These are phyloP conservation scores for Leptinotarsa defecta DNA, from an alignment of 1,140 invertebrate genomes.

Conservation along the genomic window DNA sequence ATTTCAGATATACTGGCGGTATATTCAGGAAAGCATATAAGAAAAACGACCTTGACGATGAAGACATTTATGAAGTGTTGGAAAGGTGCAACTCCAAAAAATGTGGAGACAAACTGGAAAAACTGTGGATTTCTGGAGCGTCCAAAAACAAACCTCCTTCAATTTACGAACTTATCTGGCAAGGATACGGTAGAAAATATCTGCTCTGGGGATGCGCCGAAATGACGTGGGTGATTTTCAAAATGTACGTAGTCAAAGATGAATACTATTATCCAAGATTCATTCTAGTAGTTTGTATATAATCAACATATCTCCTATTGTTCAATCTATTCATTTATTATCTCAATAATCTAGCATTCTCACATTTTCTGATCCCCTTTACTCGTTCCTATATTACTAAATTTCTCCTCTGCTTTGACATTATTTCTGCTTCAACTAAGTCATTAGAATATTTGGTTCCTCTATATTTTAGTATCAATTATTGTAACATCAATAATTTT, in stretches of 20 bases:
- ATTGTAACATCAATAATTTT: too few relatives aligned
- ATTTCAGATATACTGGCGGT: slow-evolving; percentile 10
- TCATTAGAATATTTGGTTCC: too few relatives aligned
- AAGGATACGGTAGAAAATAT: slow-evolving; percentile 2
- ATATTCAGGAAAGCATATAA: slow-evolving; percentile 11
- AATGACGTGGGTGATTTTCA: background rate
- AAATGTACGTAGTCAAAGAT: background rate
- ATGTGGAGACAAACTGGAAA: slow-evolving; percentile 17
- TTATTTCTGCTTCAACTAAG: too few relatives aligned
- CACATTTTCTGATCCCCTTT: too few relatives aligned
- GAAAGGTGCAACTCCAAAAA: slow-evolving; percentile 3
- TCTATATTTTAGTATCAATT: too few relatives aligned
- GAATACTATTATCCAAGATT: too few relatives aligned
- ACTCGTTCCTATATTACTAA: too few relatives aligned
- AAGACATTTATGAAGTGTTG: slow-evolving; percentile 12
- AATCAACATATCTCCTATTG: too few relatives aligned
- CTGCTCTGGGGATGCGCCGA: background rate
- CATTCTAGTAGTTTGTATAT: too few relatives aligned
- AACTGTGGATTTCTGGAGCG: background rate
- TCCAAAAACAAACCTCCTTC: background rate
- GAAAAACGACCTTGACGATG: slow-evolving; percentile 15
- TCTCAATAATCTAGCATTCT: too few relatives aligned
- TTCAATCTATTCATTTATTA: too few relatives aligned
- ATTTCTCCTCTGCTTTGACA: too few relatives aligned
- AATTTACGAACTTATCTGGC: background rate